Base-by-base conservation (phyloP, 1,140 invertebrate species). In the Nasonia giraulti region DNA sequence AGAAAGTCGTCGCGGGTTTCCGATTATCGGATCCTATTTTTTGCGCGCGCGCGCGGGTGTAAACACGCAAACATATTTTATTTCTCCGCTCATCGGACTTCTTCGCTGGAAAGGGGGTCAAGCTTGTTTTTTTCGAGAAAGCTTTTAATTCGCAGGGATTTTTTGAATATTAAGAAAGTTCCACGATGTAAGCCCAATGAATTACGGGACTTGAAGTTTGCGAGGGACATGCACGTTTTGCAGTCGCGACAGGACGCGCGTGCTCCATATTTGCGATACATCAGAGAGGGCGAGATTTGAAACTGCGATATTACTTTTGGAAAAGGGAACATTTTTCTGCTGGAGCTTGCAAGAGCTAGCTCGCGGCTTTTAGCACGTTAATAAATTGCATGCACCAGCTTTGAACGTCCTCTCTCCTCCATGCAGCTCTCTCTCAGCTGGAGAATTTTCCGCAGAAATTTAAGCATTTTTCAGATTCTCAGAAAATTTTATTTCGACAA, bases 31-130 rank as follows among this genome's bases (percentile, higher is more conserved):
- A 44, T 76, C 17, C 8, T 10, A 4, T 23, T 77, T 77, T 27
- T 27, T 1, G 27, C 27, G 27, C 27, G 27, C 23, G 23, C 27
- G 27, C 20, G 69, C 75, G 17, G 33, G 33, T 17, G 44, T 50
- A 50, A 77, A 31, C n/a, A 77, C 44, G 40, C 11, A 31, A 31
- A 77, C 55, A 55, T 50, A 77, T 77, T 77, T 50, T 17, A 74
- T 74, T 40, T 20, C 62, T 23, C 7, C 27, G 27, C 5, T 62
- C 17, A 7, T 62, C 55, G 50, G 17, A 17, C 17, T 55, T 27
- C 27, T 27, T 27, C 27, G 27, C 27, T 2, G 12, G 2, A 55
- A 55, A 55, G 2, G 50, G 17, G 17, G 17, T 55, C 50, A 10
- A 55, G 50, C 50, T 17, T 55, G 12, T 55, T 55, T 20, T 55